phyloP scores from a whole-genome alignment of 1,140 invertebrate species.

The Lethocerus indicus region DNA sequence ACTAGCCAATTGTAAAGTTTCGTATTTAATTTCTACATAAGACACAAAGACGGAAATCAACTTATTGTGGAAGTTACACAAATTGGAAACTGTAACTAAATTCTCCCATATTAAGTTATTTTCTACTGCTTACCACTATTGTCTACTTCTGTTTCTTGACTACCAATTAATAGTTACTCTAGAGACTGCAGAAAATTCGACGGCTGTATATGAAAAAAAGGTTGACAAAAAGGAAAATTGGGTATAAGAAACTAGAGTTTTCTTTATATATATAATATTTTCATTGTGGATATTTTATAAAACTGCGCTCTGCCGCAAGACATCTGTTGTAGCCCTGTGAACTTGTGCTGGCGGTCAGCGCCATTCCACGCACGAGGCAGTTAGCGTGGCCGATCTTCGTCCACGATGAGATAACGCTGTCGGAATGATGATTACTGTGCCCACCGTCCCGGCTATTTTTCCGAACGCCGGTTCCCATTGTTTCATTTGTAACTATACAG shows the following conservation, averaged over 20 bases:
- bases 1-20: no score
- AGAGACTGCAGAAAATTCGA: not conserved
- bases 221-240: not conserved
- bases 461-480: slow-evolving; percentile 3
- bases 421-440: slow-evolving; percentile 17
- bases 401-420: slow-evolving; percentile 19
- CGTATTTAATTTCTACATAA: no score
- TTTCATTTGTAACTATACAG: not conserved
- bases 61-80: no score
- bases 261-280: not conserved
- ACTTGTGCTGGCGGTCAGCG: slow-evolving; percentile 30
- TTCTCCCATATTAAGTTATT: no score
- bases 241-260: not conserved
- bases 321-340: slow-evolving; percentile 4
- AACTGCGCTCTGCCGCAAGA: no score
- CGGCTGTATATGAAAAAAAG: not conserved
- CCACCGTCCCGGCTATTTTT: slow-evolving; percentile 11
- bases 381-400: slow-evolving; percentile 17
- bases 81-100: no score
- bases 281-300: no score
- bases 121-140: no score
- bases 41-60: no score
- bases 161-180: not conserved
- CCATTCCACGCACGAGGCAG: slow-evolving; percentile 34
- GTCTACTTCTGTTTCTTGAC: not conserved